A percentile compares a stretch with the other conserved stretches of the same genome.
phyloP scores from a whole-genome alignment of 2,888 invertebrate species.

The Pterostichus niger region DNA sequence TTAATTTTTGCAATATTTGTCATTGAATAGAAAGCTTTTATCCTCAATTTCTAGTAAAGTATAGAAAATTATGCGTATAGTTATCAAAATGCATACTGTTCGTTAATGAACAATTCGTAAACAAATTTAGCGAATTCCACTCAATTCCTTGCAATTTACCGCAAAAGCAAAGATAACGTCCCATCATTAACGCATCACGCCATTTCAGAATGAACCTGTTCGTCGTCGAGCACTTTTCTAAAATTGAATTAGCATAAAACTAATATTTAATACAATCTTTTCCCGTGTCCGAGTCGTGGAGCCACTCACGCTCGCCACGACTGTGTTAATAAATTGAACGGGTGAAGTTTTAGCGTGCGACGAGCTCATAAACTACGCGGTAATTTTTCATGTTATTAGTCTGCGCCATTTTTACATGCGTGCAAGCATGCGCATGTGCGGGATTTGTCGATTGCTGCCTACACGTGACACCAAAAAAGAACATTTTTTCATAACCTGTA shows the following conservation, averaged over 20 bases:
- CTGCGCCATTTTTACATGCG: slow-evolving; percentile 34
- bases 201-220: slow-evolving; percentile 45
- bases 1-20: too few species aligned
- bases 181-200: slow-evolving; percentile 26
- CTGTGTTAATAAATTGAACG: slow-evolving; percentile 40
- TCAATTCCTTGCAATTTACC: neutral
- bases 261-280: slow-evolving; percentile 51
- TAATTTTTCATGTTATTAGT: slow-evolving; percentile 48
- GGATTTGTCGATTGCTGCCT: slow-evolving; percentile 11
- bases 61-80: too few species aligned
- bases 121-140: slow-evolving; percentile 10
- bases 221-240: slow-evolving; percentile 38
- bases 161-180: slow-evolving; percentile 21
- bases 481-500: too few species aligned
- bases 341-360: slow-evolving; percentile 38
- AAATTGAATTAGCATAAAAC: slow-evolving; percentile 59
- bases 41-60: too few species aligned
- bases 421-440: neutral
- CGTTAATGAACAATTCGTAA: neutral
- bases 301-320: slow-evolving; percentile 14
- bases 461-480: neutral
- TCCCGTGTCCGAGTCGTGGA: slow-evolving; percentile 18
- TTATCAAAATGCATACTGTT: too few species aligned
- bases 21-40: too few species aligned
- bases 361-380: slow-evolving; percentile 30